Evolutionary conservation across 2,113 vertebrate species (phyloP).

Genomic region (Tetrax tetrax): DNA sequence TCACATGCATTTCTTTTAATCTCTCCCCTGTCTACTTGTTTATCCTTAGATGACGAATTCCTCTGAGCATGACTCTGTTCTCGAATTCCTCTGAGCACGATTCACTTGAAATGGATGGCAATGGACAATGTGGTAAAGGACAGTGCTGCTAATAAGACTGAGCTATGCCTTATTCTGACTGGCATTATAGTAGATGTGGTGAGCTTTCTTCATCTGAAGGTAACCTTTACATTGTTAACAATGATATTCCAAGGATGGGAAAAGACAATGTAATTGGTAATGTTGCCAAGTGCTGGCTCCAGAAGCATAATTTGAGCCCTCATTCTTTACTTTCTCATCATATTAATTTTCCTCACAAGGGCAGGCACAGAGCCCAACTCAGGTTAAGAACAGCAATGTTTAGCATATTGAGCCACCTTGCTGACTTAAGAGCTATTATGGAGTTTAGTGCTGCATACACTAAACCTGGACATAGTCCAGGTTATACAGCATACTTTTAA

Average conservation of each 20-base stretch:
- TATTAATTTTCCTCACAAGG: background rate
- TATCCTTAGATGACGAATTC: background rate
- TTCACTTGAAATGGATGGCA: background rate
- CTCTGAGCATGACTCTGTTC: background rate
- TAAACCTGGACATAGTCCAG: too few species aligned
- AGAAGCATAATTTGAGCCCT: background rate
- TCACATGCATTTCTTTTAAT: background rate
- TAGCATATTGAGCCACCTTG: background rate
- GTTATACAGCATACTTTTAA: background rate
- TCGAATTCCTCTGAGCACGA: too few species aligned
- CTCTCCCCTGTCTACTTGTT: background rate
- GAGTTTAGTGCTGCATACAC: background rate
- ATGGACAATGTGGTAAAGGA: background rate
- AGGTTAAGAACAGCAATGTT: background rate
- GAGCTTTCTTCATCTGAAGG: background rate
- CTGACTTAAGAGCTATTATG: background rate
- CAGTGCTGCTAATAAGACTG: background rate
- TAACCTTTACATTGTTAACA: background rate
- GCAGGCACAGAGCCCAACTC: background rate
- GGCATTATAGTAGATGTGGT: background rate
- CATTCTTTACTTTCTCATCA: background rate
- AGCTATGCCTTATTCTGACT: background rate
- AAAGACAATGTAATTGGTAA: background rate
- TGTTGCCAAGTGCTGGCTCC: background rate
- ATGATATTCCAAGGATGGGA: background rate